These are phyloP conservation scores for Sphaerodactylus townsendi DNA, from an alignment of 2,113 vertebrate genomes.

Conservation along the genomic window DNA sequence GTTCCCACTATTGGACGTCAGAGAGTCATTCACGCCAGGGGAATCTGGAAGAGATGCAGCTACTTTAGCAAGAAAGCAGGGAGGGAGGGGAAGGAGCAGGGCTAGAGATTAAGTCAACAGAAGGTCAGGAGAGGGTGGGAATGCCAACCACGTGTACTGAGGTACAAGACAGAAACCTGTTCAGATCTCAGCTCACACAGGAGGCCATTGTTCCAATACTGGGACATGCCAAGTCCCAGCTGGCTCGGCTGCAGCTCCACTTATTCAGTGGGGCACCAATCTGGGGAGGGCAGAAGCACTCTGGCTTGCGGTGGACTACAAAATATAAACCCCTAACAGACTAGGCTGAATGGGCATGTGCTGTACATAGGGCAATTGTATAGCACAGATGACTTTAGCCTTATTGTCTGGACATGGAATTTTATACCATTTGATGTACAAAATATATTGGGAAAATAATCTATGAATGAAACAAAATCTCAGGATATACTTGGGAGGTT, in stretches of 20 bases:
- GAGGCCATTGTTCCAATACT: slow-evolving; percentile 17
- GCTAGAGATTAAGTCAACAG: neutral
- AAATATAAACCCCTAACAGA: neutral
- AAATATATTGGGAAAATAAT: neutral
- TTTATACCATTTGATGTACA: neutral
- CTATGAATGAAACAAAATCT: neutral
- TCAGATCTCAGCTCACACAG: neutral
- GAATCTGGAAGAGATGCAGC: slow-evolving; percentile 58
- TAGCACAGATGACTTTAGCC: neutral
- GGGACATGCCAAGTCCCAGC: slow-evolving; percentile 8
- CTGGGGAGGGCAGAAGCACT: neutral
- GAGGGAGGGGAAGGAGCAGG: neutral
- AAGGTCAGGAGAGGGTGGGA: slow-evolving; percentile 23
- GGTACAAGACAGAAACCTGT: neutral
- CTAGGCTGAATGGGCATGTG: neutral
- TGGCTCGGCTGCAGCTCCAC: neutral
- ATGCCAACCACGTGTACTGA: neutral
- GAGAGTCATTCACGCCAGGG: slow-evolving; percentile 65
- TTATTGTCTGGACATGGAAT: neutral
- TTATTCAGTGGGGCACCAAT: neutral
- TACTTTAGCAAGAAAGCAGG: neutral
- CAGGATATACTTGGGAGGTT: neutral
- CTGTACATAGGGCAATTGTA: neutral
- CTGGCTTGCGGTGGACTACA: neutral
- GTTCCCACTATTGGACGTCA: slow-evolving; percentile 61